These are phyloP conservation scores for Myopa tessellatipennis DNA, from an alignment of 2,888 invertebrate species.

Conservation along the genomic window DNA sequence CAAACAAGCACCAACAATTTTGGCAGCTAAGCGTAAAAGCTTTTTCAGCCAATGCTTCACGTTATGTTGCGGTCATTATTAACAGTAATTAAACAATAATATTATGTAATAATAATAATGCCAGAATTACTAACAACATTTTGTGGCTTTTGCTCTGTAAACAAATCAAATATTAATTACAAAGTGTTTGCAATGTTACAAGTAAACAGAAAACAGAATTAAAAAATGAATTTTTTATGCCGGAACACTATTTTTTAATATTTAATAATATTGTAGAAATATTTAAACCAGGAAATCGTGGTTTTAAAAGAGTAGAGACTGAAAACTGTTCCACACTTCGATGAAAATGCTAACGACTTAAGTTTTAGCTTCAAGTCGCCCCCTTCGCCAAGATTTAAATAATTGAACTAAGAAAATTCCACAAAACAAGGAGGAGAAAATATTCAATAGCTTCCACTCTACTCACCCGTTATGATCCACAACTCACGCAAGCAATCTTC, in stretches of 20 bases:
- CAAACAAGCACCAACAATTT: not conserved
- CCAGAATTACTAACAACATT: constrained; percentile 6
- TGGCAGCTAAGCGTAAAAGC: not conserved
- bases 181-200: not conserved
- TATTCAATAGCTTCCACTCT: not conserved
- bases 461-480: constrained; percentile 83
- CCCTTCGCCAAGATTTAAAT: not conserved
- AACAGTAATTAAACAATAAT: not conserved
- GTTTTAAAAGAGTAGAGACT: not conserved
- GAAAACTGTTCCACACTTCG: too few species aligned
- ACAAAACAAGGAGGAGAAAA: not conserved
- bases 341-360: too few species aligned
- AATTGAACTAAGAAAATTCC: not conserved
- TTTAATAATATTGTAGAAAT: too few species aligned
- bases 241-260: too few species aligned
- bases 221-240: not conserved
- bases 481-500: constrained; percentile 79
- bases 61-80: not conserved
- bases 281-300: not conserved
- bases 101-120: too few species aligned
- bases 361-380: not conserved
- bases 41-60: not conserved
- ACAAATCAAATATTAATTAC: constrained; percentile 5
- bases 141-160: not conserved
- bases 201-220: not conserved